Percentiles rank a stretch among this genome's conserved stretches.
Evolutionary conservation across 2,113 vertebrate genomes (phyloP).

Genomic region (Colossoma macropomum): DNA sequence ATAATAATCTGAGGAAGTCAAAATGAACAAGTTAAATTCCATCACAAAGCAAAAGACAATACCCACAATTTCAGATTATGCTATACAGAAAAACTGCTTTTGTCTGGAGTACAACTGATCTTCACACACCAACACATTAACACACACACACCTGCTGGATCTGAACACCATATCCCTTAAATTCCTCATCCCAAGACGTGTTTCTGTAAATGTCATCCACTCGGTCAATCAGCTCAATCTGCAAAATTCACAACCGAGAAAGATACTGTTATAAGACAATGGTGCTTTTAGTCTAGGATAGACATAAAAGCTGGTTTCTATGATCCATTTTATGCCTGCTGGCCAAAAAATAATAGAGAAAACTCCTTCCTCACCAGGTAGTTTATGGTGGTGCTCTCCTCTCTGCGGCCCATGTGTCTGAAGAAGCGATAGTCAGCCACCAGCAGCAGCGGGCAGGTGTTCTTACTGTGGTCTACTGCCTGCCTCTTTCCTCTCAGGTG

Average conservation of each 20-base stretch:
- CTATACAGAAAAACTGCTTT: neutral
- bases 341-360: neutral
- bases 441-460: slow-evolving; percentile 92
- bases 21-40: neutral
- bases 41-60: neutral
- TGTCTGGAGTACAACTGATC: neutral
- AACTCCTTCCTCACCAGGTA: slow-evolving; percentile 83
- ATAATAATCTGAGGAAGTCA: slow-evolving; percentile 86
- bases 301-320: no score
- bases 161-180: slow-evolving; percentile 93
- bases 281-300: no score
- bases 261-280: no score
- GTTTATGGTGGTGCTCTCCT: slow-evolving; percentile 96
- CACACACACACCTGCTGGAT: slow-evolving; percentile 94
- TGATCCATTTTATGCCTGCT: no score
- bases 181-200: slow-evolving; percentile 91
- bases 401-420: slow-evolving; percentile 89
- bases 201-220: slow-evolving; percentile 98
- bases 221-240: slow-evolving; percentile 97
- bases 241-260: neutral
- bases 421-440: slow-evolving; percentile 97
- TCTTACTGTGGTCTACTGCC: slow-evolving; percentile 78
- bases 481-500: slow-evolving; percentile 75
- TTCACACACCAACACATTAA: neutral
- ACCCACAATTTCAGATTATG: neutral